Percentiles rank a stretch among this genome's conserved stretches.
Conservation (phyloP, 2,113 vertebrate genomes). For the Indicator maculatus region DNA sequence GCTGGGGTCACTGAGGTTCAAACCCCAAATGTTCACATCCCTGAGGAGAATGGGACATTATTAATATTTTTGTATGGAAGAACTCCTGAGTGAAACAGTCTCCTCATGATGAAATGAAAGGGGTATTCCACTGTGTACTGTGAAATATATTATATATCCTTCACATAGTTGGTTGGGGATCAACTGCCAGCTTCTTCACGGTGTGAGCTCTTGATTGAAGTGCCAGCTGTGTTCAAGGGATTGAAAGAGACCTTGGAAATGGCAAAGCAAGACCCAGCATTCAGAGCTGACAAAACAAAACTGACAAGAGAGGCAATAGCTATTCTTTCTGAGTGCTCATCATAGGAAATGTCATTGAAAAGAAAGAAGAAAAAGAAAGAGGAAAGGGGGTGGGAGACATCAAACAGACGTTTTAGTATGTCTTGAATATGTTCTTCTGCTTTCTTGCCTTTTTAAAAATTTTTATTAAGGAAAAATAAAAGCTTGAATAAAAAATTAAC, state of each 20-base stretch:
- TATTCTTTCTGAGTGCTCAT: conserved; percentile 67
- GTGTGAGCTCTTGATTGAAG: conserved; percentile 77
- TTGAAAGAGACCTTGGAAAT: conserved; percentile 81
- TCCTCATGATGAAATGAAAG: conserved; percentile 68
- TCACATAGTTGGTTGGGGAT: conserved; percentile 63
- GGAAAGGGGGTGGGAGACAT: neutral
- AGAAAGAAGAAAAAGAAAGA: neutral
- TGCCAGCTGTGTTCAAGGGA: conserved; percentile 74
- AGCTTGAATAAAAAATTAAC: conserved; percentile 5
- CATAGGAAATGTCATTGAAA: conserved; percentile 66
- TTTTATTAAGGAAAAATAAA: neutral
- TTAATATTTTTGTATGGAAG: conserved; percentile 75
- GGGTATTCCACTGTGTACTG: conserved; percentile 59
- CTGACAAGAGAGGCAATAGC: conserved; percentile 66
- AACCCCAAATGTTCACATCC: conserved; percentile 64
- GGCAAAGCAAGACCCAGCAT: conserved; percentile 73
- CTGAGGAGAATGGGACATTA: conserved; percentile 63
- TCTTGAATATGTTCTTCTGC: conserved; percentile 30
- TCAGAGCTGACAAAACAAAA: conserved; percentile 75
- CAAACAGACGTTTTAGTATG: conserved; percentile 8
- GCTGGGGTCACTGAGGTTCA: conserved; percentile 67
- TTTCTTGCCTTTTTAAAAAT: neutral
- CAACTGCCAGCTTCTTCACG: conserved; percentile 72
- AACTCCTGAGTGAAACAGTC: conserved; percentile 55
- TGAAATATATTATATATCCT: conserved; percentile 69